Base-by-base conservation (phyloP, 2,797 vertebrate genomes). In the Avahi laniger region DNA sequence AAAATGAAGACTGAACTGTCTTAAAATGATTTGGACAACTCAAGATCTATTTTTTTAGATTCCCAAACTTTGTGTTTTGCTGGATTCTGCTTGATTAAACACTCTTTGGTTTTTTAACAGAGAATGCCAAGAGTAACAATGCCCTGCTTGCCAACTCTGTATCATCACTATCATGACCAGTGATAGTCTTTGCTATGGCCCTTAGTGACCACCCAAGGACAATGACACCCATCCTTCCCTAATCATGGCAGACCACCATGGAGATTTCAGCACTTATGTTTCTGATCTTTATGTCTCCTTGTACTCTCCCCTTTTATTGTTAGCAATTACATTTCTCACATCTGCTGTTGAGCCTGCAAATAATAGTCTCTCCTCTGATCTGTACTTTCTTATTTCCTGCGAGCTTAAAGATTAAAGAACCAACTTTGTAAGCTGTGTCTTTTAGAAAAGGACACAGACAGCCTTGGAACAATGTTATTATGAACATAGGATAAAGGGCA, bases 351-450 rank as follows among this genome's bases (percentile, higher is more conserved):
- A 89, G 61, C 1, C 15, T 86, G 57, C 35, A 91, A 91, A 94
- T 76, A 84, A 82, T 0, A 78, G 41, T 52, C n/a, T 93, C 65
- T 70, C 41, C 8, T 67, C 59, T 80, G 8, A 89, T 78, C 18
- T 63, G 15, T 41, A 41, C 4, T 54, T 72, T 61, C 50, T 41
- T 50, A 86, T 73, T 70, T 28, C 12, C 46, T 14, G 9, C 52
- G 46, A 85, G 4, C 41, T 93, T 83, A 80, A 95, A 81, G 54
- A 84, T 52, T 75, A 86, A 94, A 95, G 59, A 57, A 84, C 2
- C 48, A 92, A 67, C 30, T 78, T 65, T 82, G 20, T 48, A 63
- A 14, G 2, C 38, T 90, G 11, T 33, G 5, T 59, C 63, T 59
- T 89, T 70, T 93, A 81, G 69, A 89, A 69, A 43, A 75, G 93